Evolutionary conservation across 2,797 vertebrate genomes (phyloP), one percentile per base, ranked within the genome.

Genomic region (Anomalospiza imberbis): DNA sequence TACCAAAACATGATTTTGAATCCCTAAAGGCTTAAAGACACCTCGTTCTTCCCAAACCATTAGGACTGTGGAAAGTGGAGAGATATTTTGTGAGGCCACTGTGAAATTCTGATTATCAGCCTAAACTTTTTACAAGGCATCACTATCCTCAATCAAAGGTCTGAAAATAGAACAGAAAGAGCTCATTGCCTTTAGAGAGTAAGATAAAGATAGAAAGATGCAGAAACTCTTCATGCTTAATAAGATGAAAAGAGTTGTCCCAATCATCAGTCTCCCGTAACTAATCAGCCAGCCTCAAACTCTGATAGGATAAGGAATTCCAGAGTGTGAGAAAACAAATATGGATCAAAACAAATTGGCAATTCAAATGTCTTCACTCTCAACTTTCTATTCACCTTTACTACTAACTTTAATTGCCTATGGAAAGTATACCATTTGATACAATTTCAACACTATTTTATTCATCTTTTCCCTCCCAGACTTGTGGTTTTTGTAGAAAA

Each of bases 161-260:
- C 88, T 88, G 53, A 88, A 88, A 75, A 84, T 2, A 93, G 55
- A 70, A 58, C 32, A 91, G 65, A 63, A 89, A 93, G 42, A 10
- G 42, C 13, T 77, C 38, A 45, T 17, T 76, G 57, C 19, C 54
- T 53, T 62, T 34, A 80, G n/a, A 86, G 20, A 78, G 84, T 3
- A 65, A 92, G 50, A 81, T 26, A 92, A 83, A 74, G 47, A 21
- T 31, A 38, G 50, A 71, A 88, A 87, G 73, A 91, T 5, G 8
- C 36, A 54, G 36, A 70, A 89, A 61, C 15, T 85, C 32, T 47
- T 53, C 12, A n/a, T 7, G 57, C 17, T 87, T 87, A 65, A 0
- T 47, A 72, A 9, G 38, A 73, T 34, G 70, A 34, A 75, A 77
- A 3, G 24, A 77, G 34, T 10, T 45, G 28, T 67, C 65, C 61